These are phyloP conservation scores for Coremacera marginata DNA, from an alignment of 2,888 invertebrate genomes.

Conservation along the genomic window DNA sequence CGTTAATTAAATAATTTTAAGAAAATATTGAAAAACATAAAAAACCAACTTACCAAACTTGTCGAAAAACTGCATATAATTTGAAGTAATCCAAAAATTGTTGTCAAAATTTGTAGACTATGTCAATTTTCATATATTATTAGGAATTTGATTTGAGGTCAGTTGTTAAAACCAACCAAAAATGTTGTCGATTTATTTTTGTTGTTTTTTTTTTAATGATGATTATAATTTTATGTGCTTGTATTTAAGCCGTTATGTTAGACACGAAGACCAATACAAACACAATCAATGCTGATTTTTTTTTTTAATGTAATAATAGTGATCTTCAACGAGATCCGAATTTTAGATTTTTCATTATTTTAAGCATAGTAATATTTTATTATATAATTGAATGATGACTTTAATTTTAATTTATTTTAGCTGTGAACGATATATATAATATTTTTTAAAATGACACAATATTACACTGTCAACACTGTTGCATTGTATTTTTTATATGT, in stretches of 20 bases:
- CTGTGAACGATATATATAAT: too few species aligned
- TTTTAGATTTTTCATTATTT: too few species aligned
- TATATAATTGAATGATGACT: too few species aligned
- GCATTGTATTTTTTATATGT: neutral
- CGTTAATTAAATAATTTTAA: neutral
- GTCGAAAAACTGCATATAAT: slow-evolving; percentile 57
- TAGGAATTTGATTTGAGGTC: slow-evolving; percentile 19
- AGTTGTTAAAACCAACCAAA: slow-evolving; percentile 18
- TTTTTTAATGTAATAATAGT: too few species aligned
- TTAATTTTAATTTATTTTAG: too few species aligned
- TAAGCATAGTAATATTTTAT: too few species aligned
- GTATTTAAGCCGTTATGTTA: slow-evolving; percentile 4
- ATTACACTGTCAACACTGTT: neutral
- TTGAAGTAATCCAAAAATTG: slow-evolving; percentile 26
- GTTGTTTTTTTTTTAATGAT: neutral
- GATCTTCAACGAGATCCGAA: too few species aligned
- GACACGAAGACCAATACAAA: too few species aligned
- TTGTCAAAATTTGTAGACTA: slow-evolving; percentile 7
- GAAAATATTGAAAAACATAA: neutral
- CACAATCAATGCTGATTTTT: too few species aligned
- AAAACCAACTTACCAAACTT: slow-evolving; percentile 56
- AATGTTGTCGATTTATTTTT: slow-evolving; percentile 13
- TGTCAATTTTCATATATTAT: neutral
- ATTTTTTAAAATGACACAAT: too few species aligned
- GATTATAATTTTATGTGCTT: slow-evolving; percentile 8